Evolutionary conservation across 1,140 invertebrate species (phyloP).

Genomic region (Heliconius hewitsoni): DNA sequence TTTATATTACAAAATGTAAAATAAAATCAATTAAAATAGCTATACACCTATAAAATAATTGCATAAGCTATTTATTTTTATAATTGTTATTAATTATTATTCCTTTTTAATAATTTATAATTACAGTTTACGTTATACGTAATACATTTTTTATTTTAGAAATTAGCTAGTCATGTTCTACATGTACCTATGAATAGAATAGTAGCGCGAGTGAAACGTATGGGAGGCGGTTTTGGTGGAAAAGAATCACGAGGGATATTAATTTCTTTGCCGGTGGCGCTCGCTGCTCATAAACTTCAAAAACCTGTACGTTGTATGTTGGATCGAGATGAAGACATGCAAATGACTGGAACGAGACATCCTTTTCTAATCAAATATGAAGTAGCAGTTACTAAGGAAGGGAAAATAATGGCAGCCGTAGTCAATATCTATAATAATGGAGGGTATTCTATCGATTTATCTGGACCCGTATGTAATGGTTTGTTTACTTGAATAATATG

Average conservation of each 20-base stretch:
- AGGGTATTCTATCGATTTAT: slow-evolving; percentile 93
- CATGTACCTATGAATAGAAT: slow-evolving; percentile 86
- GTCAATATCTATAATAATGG: slow-evolving; percentile 87
- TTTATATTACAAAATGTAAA: not conserved
- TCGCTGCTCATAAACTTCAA: slow-evolving; percentile 83
- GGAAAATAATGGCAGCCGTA: slow-evolving; percentile 83
- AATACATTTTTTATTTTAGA: slow-evolving; percentile 50
- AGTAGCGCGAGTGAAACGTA: slow-evolving; percentile 85
- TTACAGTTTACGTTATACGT: too few species aligned
- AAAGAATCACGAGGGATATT: slow-evolving; percentile 87
- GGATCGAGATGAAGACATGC: slow-evolving; percentile 93
- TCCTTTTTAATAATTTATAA: too few species aligned
- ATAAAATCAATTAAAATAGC: too few species aligned
- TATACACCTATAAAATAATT: too few species aligned
- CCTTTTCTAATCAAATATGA: slow-evolving; percentile 90
- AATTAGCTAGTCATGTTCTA: slow-evolving; percentile 86
- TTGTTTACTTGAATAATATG: slow-evolving; percentile 9
- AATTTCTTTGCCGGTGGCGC: slow-evolving; percentile 80
- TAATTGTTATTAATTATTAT: not conserved
- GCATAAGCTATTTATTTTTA: too few species aligned
- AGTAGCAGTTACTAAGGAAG: slow-evolving; percentile 85
- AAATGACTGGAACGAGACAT: slow-evolving; percentile 88
- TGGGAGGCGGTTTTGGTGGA: slow-evolving; percentile 93
- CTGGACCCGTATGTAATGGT: slow-evolving; percentile 84
- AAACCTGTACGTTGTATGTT: slow-evolving; percentile 88